These are phyloP conservation scores for Mycetomoellerius zeteki DNA, from an alignment of 1,140 invertebrate genomes.

Conservation along the genomic window DNA sequence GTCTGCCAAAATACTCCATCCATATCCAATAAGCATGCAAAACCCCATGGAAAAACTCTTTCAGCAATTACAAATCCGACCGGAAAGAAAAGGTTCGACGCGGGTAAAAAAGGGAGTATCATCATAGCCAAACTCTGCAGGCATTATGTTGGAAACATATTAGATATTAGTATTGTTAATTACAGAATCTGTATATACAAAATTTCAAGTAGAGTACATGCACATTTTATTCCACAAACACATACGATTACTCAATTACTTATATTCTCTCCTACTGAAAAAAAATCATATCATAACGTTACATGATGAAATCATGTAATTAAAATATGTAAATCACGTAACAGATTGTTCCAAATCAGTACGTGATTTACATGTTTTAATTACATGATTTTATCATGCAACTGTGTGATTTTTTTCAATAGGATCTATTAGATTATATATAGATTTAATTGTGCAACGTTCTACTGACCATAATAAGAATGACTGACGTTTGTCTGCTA, in stretches of 20 bases:
- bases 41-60: slow-evolving; percentile 98
- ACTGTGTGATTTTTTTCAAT: no score
- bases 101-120: slow-evolving; percentile 97
- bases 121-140: slow-evolving; percentile 94
- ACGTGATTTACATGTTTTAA: no score
- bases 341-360: no score
- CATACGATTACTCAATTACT: neutral
- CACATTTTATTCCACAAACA: slow-evolving; percentile 4
- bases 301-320: no score
- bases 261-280: no score
- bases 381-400: no score
- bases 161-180: slow-evolving; percentile 53
- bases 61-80: slow-evolving; percentile 99
- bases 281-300: no score
- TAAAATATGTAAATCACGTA: no score
- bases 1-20: slow-evolving; percentile 88
- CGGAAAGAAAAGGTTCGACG: slow-evolving; percentile 98
- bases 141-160: slow-evolving; percentile 24
- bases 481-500: slow-evolving; percentile 90
- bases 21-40: slow-evolving; percentile 96
- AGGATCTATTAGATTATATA: neutral
- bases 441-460: neutral
- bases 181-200: neutral
- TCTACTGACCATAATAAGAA: slow-evolving; percentile 93
- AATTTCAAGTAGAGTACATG: slow-evolving; percentile 19